Evolutionary conservation across 2,797 vertebrate genomes (phyloP).

Genomic region (Chrysocyon brachyurus): DNA sequence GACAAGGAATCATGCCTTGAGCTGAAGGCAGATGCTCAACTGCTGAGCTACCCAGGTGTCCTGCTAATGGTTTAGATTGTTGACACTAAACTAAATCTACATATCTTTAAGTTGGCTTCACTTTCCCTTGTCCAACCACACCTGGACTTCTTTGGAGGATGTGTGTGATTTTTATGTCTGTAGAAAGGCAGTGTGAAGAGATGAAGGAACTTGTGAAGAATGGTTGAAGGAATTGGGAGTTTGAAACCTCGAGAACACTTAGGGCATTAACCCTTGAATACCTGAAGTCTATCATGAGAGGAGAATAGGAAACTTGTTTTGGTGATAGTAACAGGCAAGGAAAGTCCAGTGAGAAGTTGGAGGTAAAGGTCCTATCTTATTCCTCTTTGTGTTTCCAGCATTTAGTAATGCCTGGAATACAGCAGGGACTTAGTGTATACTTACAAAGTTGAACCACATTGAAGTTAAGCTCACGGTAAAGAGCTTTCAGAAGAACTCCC

Average conservation of each 20-base stretch:
- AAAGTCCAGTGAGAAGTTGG: neutral
- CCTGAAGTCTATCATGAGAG: neutral
- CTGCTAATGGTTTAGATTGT: neutral
- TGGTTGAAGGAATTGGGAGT: neutral
- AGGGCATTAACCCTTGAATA: neutral
- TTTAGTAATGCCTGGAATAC: neutral
- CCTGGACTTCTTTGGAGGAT: neutral
- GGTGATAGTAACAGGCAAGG: neutral
- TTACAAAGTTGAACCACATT: neutral
- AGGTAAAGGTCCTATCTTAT: neutral
- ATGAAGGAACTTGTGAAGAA: neutral
- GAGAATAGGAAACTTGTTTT: neutral
- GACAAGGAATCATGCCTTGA: too few relatives aligned
- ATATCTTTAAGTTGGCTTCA: neutral
- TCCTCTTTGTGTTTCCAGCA: neutral
- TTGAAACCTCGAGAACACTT: neutral
- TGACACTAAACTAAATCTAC: neutral
- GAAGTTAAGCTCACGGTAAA: constrained; percentile 9
- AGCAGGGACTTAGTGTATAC: neutral
- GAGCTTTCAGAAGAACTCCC: neutral
- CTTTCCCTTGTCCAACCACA: neutral
- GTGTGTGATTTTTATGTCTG: neutral
- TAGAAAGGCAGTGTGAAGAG: neutral
- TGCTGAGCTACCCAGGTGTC: too few relatives aligned
- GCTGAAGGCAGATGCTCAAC: too few relatives aligned